Percentiles rank a stretch among this genome's conserved stretches.
Conservation (phyloP, 2,888 invertebrate species). For the Seira ritae region DNA sequence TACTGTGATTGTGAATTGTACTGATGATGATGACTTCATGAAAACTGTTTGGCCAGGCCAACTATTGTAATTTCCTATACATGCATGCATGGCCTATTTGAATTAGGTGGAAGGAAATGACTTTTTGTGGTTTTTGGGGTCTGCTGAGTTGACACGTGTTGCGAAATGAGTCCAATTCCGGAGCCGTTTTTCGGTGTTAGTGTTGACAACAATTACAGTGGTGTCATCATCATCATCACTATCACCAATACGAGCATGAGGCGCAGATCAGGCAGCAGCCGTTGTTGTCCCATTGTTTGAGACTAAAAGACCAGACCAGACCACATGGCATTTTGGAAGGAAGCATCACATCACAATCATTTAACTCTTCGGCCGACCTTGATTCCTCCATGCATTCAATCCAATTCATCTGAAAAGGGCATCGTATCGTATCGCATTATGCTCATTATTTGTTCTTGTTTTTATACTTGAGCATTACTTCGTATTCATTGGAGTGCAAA, state of each 20-base stretch:
- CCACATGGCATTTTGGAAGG: constrained; percentile 18
- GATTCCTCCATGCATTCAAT: too few relatives aligned
- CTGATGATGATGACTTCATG: background rate
- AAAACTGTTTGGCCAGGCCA: background rate
- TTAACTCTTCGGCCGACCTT: too few relatives aligned
- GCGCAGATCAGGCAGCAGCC: constrained; percentile 5
- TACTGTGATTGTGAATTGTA: background rate
- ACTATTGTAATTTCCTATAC: background rate
- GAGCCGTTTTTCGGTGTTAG: constrained; percentile 13
- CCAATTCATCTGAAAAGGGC: too few relatives aligned
- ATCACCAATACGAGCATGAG: background rate
- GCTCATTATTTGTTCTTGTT: too few relatives aligned
- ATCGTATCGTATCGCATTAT: too few relatives aligned
- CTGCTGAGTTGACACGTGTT: constrained; percentile 32
- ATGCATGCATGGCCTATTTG: too few relatives aligned
- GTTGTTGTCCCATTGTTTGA: background rate
- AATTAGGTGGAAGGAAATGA: constrained; percentile 22
- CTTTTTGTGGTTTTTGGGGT: constrained; percentile 33
- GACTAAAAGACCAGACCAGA: background rate
- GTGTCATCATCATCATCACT: constrained; percentile 23
- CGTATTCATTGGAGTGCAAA: too few relatives aligned
- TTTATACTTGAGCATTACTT: too few relatives aligned
- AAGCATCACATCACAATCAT: background rate
- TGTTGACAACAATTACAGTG: constrained; percentile 37
- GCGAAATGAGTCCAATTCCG: constrained; percentile 28